phyloP scores from a whole-genome alignment of 2,888 invertebrate genomes.

The Adineta ricciae region DNA sequence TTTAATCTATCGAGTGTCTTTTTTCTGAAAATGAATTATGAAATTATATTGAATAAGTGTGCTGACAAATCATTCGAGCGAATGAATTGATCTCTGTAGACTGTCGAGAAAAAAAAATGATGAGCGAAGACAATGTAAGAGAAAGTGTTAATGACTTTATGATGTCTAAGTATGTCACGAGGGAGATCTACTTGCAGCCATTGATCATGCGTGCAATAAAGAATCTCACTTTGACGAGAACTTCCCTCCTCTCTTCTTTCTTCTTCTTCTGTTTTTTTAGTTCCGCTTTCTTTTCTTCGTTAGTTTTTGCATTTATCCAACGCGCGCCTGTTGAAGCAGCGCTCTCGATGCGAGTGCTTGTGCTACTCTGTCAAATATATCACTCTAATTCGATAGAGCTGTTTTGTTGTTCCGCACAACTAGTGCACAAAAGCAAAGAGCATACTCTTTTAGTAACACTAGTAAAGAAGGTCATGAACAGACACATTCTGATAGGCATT shows the following conservation, averaged over 20 bases:
- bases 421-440: neutral
- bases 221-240: neutral
- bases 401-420: slow-evolving; percentile 9
- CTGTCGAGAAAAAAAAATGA: neutral
- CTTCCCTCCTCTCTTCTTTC: neutral
- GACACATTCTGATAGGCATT: neutral
- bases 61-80: neutral
- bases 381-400: slow-evolving; percentile 1
- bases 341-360: neutral
- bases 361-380: neutral
- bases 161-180: neutral
- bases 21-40: neutral
- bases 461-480: neutral
- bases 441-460: neutral
- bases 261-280: neutral
- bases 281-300: neutral
- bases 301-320: neutral
- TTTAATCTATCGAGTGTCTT: no score
- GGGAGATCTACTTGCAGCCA: neutral
- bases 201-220: neutral
- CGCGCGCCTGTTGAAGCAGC: neutral
- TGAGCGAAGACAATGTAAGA: neutral
- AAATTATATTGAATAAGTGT: neutral
- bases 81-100: neutral
- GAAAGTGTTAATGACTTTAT: neutral